Evolutionary conservation across 2,888 invertebrate species (phyloP), one percentile per base, ranked within the genome.

Genomic region (Limnephilus lunatus): DNA sequence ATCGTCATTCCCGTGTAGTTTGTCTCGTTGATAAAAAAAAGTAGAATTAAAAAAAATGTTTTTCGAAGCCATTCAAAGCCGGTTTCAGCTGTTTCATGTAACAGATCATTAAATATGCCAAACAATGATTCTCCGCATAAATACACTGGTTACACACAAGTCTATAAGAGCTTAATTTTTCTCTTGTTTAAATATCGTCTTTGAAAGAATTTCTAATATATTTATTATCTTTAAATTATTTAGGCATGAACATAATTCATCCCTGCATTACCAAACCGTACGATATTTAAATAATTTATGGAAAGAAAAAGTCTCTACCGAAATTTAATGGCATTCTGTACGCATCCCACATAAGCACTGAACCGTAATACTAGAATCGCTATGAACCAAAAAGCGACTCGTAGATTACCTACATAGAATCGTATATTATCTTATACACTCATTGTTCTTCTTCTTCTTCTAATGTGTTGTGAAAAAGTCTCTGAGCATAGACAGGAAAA

Each of bases 251-350:
- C 9, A 68, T 68, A 68, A 68, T 68, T 68, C 68, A 68, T 68
- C 25, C 9, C 68, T 68, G 25, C 25, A n/a, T 68, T 68, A 68
- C 68, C 68, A n/a, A n/a, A 68, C 68, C 68, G 68, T 68, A n/a
- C 68, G 68, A 68, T 68, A 68, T 68, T 68, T 68, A 68, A 68
- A 68, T 68, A 68, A 68, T 68, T 68, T 68, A 68, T 68, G 68
- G 68, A 68, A 68, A 25, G 68, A 68, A 68, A 68, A 68, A 68
- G 68, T 68, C 68, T 68, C n/a, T 25, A n/a, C 68, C 3, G n/a
- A 68, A 68, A 68, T 68, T 25, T 68, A 68, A 68, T 68, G 68
- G 68, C 68, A 68, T 68, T 68, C 68, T 68, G 68, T 68, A 68
- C 68, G 68, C 68, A 68, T 68, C 68, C 68, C 68, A 25, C 25